Percentiles rank a stretch among this genome's conserved stretches.
Evolutionary conservation across 2,888 invertebrate genomes (phyloP).

Genomic region (Congeria kusceri): DNA sequence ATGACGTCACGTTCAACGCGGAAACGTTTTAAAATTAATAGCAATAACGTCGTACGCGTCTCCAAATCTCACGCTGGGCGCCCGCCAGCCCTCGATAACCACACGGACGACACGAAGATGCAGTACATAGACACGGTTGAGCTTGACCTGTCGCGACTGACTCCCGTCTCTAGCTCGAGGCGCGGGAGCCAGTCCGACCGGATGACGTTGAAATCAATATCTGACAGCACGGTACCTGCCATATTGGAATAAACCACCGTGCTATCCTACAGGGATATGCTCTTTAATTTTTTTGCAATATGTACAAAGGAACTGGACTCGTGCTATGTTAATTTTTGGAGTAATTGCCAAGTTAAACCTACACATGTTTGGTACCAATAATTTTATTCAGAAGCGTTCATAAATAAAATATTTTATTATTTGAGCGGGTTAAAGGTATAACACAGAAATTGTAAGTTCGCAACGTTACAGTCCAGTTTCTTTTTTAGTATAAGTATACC

Average conservation of each 20-base stretch:
- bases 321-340: too few relatives aligned
- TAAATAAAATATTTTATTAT: too few relatives aligned
- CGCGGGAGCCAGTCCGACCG: slow-evolving; percentile 46
- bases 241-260: slow-evolving; percentile 10
- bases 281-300: too few relatives aligned
- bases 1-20: slow-evolving; percentile 3
- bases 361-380: too few relatives aligned
- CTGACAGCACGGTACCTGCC: slow-evolving; percentile 26
- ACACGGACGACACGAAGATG: slow-evolving; percentile 54
- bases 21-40: slow-evolving; percentile 15
- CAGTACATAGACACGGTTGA: slow-evolving; percentile 50
- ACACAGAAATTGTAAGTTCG: too few relatives aligned
- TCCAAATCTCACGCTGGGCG: slow-evolving; percentile 4
- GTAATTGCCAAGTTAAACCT: too few relatives aligned
- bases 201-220: slow-evolving; percentile 51
- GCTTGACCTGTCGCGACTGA: slow-evolving; percentile 40
- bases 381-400: too few relatives aligned
- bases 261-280: too few relatives aligned
- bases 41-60: neutral
- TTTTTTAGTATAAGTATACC: too few relatives aligned
- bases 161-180: slow-evolving; percentile 23
- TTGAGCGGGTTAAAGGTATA: too few relatives aligned
- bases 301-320: too few relatives aligned
- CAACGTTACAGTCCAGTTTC: too few relatives aligned
- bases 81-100: slow-evolving; percentile 34